Conservation (phyloP, 2,888 invertebrate species). For the Sepioteuthis lessoniana region DNA sequence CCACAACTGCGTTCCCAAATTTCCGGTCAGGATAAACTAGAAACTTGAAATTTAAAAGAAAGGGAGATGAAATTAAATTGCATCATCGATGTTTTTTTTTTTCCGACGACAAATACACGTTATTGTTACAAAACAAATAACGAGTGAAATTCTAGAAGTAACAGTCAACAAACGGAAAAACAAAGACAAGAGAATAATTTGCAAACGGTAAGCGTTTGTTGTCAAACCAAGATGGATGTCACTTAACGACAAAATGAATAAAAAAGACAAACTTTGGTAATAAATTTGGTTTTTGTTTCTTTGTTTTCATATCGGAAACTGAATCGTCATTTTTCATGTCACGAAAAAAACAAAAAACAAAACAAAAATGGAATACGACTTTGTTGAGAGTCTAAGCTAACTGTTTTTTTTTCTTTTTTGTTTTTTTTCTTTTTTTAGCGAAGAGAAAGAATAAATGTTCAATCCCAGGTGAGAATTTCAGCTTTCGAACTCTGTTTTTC, state of each 20-base stretch:
- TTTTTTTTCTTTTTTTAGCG: too few species aligned
- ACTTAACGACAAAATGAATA: not conserved
- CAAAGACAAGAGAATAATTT: not conserved
- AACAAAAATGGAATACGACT: too few species aligned
- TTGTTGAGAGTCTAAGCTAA: too few species aligned
- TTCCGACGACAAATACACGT: not conserved
- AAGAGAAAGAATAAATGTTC: too few species aligned
- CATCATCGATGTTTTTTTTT: not conserved
- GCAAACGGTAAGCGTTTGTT: not conserved
- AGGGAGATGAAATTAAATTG: not conserved
- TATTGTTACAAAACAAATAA: not conserved
- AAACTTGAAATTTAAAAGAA: conserved; percentile 25
- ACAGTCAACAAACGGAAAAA: not conserved
- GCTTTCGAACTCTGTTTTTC: too few species aligned
- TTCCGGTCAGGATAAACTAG: not conserved
- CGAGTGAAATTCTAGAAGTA: not conserved
- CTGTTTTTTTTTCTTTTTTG: too few species aligned
- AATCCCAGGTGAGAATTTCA: too few species aligned
- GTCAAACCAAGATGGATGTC: not conserved
- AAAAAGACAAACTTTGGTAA: not conserved
- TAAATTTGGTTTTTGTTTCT: not conserved
- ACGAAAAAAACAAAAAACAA: too few species aligned
- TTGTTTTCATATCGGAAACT: not conserved
- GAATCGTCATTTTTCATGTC: not conserved
- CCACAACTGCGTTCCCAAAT: not conserved